Evolutionary conservation across 1,140 invertebrate genomes (phyloP).

Genomic region (Monochamus saltuarius): DNA sequence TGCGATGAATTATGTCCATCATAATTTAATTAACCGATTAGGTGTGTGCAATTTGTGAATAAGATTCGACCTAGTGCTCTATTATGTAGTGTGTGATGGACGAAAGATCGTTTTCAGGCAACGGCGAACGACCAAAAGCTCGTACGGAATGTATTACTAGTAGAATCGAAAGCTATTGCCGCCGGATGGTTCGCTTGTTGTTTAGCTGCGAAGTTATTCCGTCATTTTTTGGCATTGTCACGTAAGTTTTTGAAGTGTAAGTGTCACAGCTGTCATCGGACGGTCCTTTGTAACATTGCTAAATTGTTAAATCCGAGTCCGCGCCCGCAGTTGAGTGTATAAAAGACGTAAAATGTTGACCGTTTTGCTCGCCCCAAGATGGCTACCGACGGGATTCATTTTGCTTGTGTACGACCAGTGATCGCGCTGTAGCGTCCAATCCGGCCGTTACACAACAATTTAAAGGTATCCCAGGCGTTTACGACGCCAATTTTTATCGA

Average conservation of each 20-base stretch:
- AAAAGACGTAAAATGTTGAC: slow-evolving; percentile 19
- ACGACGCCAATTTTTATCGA: neutral
- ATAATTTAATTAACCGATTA: slow-evolving; percentile 33
- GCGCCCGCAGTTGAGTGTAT: slow-evolving; percentile 1
- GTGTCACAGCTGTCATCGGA: slow-evolving; percentile 9
- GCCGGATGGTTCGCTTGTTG: slow-evolving; percentile 20
- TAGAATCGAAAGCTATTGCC: slow-evolving; percentile 8
- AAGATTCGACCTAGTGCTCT: neutral
- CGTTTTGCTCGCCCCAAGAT: slow-evolving; percentile 46
- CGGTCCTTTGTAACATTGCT: slow-evolving; percentile 7
- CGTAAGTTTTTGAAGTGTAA: slow-evolving; percentile 27
- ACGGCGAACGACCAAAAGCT: neutral
- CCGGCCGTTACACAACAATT: neutral
- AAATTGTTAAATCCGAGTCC: neutral
- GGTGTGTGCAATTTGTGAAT: neutral
- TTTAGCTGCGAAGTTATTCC: slow-evolving; percentile 13
- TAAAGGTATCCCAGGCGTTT: slow-evolving; percentile 9
- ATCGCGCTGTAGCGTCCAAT: slow-evolving; percentile 9
- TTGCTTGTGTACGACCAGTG: slow-evolving; percentile 16
- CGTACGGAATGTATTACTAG: slow-evolving; percentile 5
- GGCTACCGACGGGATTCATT: slow-evolving; percentile 49
- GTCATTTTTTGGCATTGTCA: slow-evolving; percentile 26
- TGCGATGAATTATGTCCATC: slow-evolving; percentile 43
- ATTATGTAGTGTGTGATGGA: neutral
- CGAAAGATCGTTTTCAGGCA: neutral